Conservation (phyloP, 2,797 vertebrate species). For the Enteromius trimaculatus region DNA sequence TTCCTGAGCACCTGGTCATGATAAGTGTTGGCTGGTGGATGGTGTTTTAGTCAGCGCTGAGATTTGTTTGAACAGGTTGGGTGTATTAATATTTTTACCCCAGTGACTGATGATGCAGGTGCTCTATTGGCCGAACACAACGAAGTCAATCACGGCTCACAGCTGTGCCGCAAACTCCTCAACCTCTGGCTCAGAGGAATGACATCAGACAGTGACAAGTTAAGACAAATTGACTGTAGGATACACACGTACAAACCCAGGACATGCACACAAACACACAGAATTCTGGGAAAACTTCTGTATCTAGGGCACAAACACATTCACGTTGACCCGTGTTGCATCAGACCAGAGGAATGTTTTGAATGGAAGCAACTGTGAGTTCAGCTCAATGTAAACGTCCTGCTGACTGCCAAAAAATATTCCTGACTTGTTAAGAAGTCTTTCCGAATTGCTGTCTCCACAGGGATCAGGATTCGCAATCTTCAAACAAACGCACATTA, state of each 20-base stretch:
- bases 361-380: slow-evolving; percentile 63
- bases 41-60: slow-evolving; percentile 12
- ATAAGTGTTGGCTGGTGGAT: slow-evolving; percentile 20
- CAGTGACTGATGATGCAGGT: slow-evolving; percentile 45
- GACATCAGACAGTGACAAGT: slow-evolving; percentile 31
- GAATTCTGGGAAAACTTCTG: slow-evolving; percentile 11
- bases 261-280: neutral
- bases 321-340: slow-evolving; percentile 56
- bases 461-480: neutral
- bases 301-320: slow-evolving; percentile 10
- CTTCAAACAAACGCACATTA: slow-evolving; percentile 16
- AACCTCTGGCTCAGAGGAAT: slow-evolving; percentile 34
- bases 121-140: slow-evolving; percentile 26
- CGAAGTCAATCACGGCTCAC: slow-evolving; percentile 26
- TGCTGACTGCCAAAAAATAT: slow-evolving; percentile 23
- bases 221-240: slow-evolving; percentile 20
- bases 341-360: slow-evolving; percentile 71
- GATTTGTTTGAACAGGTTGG: slow-evolving; percentile 47
- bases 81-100: slow-evolving; percentile 42
- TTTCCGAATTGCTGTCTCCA: slow-evolving; percentile 7
- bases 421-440: neutral
- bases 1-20: slow-evolving; percentile 34
- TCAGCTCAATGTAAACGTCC: slow-evolving; percentile 40
- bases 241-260: slow-evolving; percentile 14
- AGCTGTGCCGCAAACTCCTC: slow-evolving; percentile 35